Percentiles rank a stretch among this genome's conserved stretches.
Conservation (phyloP, 2,797 vertebrate species). For the Rhynchotus rufescens region DNA sequence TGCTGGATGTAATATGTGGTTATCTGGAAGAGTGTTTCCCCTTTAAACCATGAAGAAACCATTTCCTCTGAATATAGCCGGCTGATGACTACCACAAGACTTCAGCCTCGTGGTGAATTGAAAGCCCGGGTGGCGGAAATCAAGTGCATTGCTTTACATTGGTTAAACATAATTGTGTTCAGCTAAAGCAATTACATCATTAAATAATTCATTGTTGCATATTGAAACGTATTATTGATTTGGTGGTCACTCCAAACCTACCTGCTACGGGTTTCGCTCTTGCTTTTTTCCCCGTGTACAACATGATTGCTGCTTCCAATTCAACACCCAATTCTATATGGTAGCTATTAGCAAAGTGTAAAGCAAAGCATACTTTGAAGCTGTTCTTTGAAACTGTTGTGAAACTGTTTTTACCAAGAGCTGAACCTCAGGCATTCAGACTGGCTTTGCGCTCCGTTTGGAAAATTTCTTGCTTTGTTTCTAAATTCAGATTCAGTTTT, state of each 20-base stretch:
- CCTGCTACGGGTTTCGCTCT: not conserved
- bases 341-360: not conserved
- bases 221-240: not conserved
- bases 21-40: not conserved
- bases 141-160: not conserved
- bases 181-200: not conserved
- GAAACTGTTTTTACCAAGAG: not conserved
- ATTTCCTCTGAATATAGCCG: not conserved
- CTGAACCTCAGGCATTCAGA: not conserved
- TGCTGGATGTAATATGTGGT: not conserved
- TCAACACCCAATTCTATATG: not conserved
- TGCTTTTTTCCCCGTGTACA: not conserved
- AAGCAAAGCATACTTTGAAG: not conserved
- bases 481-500: not conserved
- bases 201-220: not conserved
- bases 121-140: not conserved
- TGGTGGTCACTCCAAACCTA: not conserved
- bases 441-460: accelerated
- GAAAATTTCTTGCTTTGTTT: not conserved
- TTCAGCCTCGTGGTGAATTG: not conserved
- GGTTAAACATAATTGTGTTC: not conserved
- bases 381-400: too few relatives aligned
- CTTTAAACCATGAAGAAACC: conserved; percentile 26
- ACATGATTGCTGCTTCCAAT: accelerated
- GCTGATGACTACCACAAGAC: not conserved